Evolutionary conservation across 2,888 invertebrate species (phyloP), one percentile per base, ranked within the genome.

Genomic region (Branchipolynoe longqiensis): DNA sequence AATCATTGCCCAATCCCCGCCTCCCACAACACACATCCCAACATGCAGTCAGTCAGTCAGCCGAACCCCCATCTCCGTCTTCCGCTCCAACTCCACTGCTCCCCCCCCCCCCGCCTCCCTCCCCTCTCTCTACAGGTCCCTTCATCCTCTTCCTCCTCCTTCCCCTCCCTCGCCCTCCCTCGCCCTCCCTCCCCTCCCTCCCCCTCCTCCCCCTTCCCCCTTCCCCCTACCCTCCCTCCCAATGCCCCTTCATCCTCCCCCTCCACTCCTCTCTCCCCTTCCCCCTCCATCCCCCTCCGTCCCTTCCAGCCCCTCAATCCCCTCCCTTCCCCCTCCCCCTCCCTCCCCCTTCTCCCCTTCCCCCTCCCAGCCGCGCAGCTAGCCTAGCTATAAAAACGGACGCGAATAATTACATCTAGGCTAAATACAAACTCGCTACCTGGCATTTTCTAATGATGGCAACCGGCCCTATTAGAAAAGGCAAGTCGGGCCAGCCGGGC

Each of bases 381-480:
- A 12, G n/a, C 58, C n/a, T n/a, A n/a, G 58, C n/a, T 25, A 25
- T 58, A 58, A 58, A 58, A 58, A 58, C 14, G n/a, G 18, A 14
- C 22, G 12, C n/a, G 58, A 58, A 58, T 58, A 58, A 58, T 58
- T 4, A 58, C 58, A 14, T 58, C 58, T 58, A 58, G n/a, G 58
- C 58, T 58, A 58, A 58, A 58, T 58, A n/a, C 58, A 58, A n/a
- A 58, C 58, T 58, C 58, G 58, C 58, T 58, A 58, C 58, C 58
- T 58, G 58, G 58, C 58, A 58, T 58, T 58, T 58, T 58, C 58
- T 58, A 58, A 58, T 58, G 58, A 58, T 58, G 58, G 58, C 12
- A 58, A 58, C 58, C 58, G 58, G 25, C 58, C 14, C 18, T 25
- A 58, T 58, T 58, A 58, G n/a, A n/a, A n/a, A n/a, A 58, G 58